These are phyloP conservation scores for Xenops minutus DNA, from an alignment of 2,797 vertebrate species.

Conservation along the genomic window DNA sequence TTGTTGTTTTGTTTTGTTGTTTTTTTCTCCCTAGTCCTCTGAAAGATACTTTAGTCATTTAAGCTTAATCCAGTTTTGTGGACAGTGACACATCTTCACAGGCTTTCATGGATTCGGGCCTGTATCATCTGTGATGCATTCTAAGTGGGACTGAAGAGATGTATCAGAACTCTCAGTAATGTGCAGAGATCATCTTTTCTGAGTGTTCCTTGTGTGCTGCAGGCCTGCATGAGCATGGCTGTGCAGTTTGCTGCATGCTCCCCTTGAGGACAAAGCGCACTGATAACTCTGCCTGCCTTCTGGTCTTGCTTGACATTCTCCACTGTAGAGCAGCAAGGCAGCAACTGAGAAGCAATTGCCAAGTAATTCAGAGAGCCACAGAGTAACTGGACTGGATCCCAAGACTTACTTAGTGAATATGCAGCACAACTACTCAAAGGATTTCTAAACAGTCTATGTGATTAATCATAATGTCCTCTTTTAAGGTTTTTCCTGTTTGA, in stretches of 20 bases:
- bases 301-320: fast-evolving
- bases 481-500: neutral
- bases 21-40: neutral
- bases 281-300: neutral
- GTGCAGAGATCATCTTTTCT: neutral
- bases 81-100: neutral
- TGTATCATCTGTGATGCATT: fast-evolving
- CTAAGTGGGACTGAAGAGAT: neutral
- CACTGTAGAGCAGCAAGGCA: neutral
- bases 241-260: neutral
- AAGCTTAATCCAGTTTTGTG: neutral
- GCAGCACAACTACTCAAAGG: neutral
- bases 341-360: neutral
- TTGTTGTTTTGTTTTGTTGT: neutral
- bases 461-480: neutral
- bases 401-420: neutral
- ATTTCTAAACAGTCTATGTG: neutral
- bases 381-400: neutral
- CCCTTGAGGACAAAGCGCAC: neutral
- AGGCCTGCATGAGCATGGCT: neutral
- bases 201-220: neutral
- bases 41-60: neutral
- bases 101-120: neutral
- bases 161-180: neutral
- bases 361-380: neutral